A percentile compares a stretch with the other conserved stretches of the same genome.
phyloP scores from a whole-genome alignment of 1,140 invertebrate species.

The Drosophila yakuba region DNA sequence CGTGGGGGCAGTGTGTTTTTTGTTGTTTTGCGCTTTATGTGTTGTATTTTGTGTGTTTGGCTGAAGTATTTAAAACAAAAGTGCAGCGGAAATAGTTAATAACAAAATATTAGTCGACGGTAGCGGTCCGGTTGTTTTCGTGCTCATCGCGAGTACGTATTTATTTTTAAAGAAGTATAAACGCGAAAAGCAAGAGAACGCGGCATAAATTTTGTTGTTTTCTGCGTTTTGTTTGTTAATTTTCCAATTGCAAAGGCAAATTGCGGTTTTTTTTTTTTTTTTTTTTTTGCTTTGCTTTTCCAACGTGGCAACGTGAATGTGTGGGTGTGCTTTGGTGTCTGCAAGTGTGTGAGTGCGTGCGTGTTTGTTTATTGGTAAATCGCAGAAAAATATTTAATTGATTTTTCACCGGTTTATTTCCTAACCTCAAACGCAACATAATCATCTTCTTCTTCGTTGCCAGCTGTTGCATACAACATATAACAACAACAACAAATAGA shows the following conservation, averaged over 20 bases:
- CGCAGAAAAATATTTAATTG: slow-evolving; percentile 57
- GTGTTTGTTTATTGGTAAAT: slow-evolving; percentile 19
- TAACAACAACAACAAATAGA: slow-evolving; percentile 15
- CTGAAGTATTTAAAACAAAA: slow-evolving; percentile 61
- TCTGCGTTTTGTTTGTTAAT: slow-evolving; percentile 9
- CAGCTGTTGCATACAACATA: slow-evolving; percentile 66
- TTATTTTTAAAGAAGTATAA: slow-evolving; percentile 51
- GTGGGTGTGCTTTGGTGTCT: slow-evolving; percentile 5
- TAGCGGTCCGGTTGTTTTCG: slow-evolving; percentile 44
- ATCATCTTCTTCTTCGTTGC: slow-evolving; percentile 1
- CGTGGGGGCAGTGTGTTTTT: slow-evolving; percentile 22
- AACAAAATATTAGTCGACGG: slow-evolving; percentile 57
- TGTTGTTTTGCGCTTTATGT: slow-evolving; percentile 37
- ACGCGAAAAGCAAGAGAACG: slow-evolving; percentile 8
- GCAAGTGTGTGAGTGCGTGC: slow-evolving; percentile 16
- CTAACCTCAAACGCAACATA: slow-evolving; percentile 34
- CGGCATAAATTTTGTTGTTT: slow-evolving; percentile 7
- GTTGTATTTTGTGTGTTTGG: slow-evolving; percentile 43
- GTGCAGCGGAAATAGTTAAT: slow-evolving; percentile 64
- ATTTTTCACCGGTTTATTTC: slow-evolving; percentile 64
- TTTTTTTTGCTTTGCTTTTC: slow-evolving; percentile 24
- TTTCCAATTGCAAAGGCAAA: slow-evolving; percentile 52
- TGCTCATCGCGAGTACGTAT: slow-evolving; percentile 20
- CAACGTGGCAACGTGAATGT: slow-evolving; percentile 43
- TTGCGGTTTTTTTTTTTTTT: slow-evolving; percentile 22